Conservation (phyloP, 2,797 vertebrate species). For the Scarus forsteni region DNA sequence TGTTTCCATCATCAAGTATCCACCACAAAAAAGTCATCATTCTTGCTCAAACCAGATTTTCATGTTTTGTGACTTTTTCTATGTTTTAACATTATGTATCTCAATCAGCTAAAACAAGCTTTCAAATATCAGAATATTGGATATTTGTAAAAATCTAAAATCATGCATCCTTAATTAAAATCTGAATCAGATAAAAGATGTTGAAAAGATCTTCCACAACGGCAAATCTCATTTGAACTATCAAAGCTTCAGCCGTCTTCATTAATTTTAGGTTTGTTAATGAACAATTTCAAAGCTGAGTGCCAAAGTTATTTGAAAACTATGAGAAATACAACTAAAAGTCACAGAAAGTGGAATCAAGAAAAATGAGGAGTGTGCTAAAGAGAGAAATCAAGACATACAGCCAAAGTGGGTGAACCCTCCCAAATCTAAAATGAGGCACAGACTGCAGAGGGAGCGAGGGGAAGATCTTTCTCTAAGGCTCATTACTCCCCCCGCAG, state of each 20-base stretch:
- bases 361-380: not conserved
- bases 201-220: too few relatives aligned
- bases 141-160: too few relatives aligned
- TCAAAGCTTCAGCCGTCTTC: not conserved
- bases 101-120: too few relatives aligned
- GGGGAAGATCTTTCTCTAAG: conserved; percentile 60
- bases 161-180: too few relatives aligned
- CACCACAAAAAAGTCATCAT: too few relatives aligned
- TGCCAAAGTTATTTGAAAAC: conserved; percentile 11
- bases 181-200: too few relatives aligned
- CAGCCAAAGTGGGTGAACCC: conserved; percentile 23
- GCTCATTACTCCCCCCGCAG: conserved; percentile 75
- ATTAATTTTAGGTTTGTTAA: conserved; percentile 6
- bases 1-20: too few relatives aligned
- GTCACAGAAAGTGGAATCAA: conserved; percentile 13
- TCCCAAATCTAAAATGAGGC: conserved; percentile 51
- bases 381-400: conserved; percentile 30
- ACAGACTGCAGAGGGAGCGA: conserved; percentile 46
- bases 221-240: too few relatives aligned
- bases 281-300: not conserved
- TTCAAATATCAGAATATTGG: too few relatives aligned
- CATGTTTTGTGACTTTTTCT: too few relatives aligned
- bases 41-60: too few relatives aligned
- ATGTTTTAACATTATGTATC: too few relatives aligned
- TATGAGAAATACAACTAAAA: conserved; percentile 5